Percentiles rank a stretch among this genome's conserved stretches.
Evolutionary conservation across 2,888 invertebrate genomes (phyloP).

Genomic region (Asteroscopus sphinx): DNA sequence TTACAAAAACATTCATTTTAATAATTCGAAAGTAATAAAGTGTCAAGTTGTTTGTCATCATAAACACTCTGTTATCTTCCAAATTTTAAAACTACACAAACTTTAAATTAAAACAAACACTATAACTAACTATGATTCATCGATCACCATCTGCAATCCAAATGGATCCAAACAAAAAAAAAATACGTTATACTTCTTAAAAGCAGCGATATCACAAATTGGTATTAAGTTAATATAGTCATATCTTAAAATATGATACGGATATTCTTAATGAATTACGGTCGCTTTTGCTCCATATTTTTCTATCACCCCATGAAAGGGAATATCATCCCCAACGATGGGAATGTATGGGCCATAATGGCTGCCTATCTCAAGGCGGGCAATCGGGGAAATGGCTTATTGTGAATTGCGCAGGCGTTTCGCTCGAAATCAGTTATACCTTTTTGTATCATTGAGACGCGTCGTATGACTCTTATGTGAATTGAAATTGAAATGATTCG

Average conservation of each 20-base stretch:
- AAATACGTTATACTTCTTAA: background rate
- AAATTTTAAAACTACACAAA: too few relatives aligned
- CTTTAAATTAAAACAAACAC: too few relatives aligned
- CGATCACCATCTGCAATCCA: background rate
- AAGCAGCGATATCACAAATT: background rate
- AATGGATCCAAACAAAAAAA: background rate
- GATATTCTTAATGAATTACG: slow-evolving; percentile 48
- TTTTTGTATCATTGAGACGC: slow-evolving; percentile 14
- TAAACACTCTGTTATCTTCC: too few relatives aligned
- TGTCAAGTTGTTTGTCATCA: too few relatives aligned
- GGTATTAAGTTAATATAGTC: slow-evolving; percentile 8
- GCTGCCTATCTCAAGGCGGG: slow-evolving; percentile 39
- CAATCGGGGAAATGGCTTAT: slow-evolving; percentile 37
- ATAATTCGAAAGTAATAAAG: too few relatives aligned
- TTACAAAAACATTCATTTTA: too few relatives aligned
- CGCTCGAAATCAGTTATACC: slow-evolving; percentile 23
- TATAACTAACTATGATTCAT: background rate
- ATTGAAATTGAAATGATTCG: slow-evolving; percentile 17
- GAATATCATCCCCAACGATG: slow-evolving; percentile 35
- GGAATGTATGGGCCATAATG: slow-evolving; percentile 37
- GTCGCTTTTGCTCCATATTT: slow-evolving; percentile 28
- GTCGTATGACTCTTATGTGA: slow-evolving; percentile 16
- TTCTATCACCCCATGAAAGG: slow-evolving; percentile 39
- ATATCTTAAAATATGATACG: slow-evolving; percentile 18
- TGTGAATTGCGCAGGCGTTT: slow-evolving; percentile 45